Conservation (phyloP, 2,797 vertebrate genomes). For the Choloepus didactylus region DNA sequence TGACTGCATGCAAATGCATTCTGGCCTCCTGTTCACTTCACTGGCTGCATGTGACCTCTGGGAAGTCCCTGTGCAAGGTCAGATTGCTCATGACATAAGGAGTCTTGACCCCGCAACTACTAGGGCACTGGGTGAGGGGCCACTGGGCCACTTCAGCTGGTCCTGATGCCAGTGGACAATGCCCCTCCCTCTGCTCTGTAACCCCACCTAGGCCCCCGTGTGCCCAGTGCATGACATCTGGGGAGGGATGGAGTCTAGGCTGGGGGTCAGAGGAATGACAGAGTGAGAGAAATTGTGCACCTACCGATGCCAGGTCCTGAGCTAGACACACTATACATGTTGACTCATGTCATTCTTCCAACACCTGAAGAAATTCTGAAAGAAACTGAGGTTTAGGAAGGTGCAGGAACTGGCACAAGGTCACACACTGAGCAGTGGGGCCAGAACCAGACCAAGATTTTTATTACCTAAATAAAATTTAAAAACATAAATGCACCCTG, state of each 20-base stretch:
- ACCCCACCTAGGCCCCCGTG: neutral
- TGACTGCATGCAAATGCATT: neutral
- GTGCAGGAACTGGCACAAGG: slow-evolving; percentile 7
- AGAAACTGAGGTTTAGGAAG: neutral
- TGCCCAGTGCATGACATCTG: neutral
- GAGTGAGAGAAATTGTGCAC: neutral
- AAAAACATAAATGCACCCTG: slow-evolving; percentile 46
- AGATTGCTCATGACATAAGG: neutral
- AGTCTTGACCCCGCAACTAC: neutral
- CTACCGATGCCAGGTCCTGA: neutral
- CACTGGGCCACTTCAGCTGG: neutral
- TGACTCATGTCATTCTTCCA: neutral
- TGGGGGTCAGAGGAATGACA: neutral
- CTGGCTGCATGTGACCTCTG: neutral
- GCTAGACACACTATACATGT: neutral
- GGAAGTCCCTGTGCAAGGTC: neutral
- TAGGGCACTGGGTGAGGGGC: neutral
- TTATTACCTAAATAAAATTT: slow-evolving; percentile 59
- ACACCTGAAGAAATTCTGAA: neutral
- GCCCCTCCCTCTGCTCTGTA: neutral
- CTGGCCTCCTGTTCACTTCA: neutral
- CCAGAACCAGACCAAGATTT: slow-evolving; percentile 35
- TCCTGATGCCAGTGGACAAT: neutral
- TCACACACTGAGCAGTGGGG: neutral
- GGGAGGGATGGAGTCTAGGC: neutral